Percentiles rank a stretch among this genome's conserved stretches.
These are phyloP conservation scores for Tauraco erythrolophus DNA, from an alignment of 2,113 vertebrate genomes.

Conservation along the genomic window DNA sequence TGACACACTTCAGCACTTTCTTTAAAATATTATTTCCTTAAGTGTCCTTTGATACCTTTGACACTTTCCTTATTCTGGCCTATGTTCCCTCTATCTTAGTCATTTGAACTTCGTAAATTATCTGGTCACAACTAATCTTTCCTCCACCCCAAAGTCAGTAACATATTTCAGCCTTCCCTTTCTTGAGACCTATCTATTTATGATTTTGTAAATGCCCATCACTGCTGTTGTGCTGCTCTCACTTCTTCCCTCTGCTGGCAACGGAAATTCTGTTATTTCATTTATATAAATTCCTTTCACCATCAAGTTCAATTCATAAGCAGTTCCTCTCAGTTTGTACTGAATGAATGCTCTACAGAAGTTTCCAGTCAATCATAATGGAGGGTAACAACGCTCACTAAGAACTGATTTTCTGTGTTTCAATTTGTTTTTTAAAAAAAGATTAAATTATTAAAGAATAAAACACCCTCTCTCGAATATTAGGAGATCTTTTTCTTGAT, in stretches of 20 bases:
- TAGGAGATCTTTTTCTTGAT: neutral
- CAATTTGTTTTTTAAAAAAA: neutral
- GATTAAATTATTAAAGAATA: neutral
- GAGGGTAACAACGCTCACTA: neutral
- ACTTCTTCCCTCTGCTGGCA: neutral
- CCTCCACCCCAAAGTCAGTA: neutral
- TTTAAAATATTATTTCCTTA: neutral
- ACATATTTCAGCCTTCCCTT: neutral
- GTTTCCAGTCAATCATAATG: neutral
- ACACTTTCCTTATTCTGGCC: neutral
- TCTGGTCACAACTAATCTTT: neutral
- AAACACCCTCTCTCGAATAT: neutral
- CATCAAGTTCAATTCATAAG: neutral
- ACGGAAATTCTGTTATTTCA: neutral
- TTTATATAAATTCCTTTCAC: neutral
- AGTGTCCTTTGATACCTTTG: neutral
- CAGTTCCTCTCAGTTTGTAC: neutral
- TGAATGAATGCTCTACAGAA: neutral
- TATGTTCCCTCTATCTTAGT: neutral
- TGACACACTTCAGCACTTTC: neutral
- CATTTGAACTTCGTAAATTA: neutral
- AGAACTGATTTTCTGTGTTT: neutral
- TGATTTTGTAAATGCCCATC: neutral
- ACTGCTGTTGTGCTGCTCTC: neutral
- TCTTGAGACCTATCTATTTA: neutral